These are phyloP conservation scores for Ophioderma brevispina DNA, from an alignment of 35 echinoderm and acorn worm genomes.

Conservation along the genomic window DNA sequence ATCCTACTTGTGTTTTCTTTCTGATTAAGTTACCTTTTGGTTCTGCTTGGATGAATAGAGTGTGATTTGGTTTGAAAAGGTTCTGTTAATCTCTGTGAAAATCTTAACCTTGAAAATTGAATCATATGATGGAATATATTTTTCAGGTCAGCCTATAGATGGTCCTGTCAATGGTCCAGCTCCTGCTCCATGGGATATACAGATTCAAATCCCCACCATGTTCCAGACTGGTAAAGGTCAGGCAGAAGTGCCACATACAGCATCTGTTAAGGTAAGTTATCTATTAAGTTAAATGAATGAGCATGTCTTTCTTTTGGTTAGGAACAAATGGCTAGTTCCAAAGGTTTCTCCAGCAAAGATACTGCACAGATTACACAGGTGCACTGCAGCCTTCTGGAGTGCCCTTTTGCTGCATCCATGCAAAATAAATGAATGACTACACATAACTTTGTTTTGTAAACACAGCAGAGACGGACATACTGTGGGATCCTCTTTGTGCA, in stretches of 20 bases:
- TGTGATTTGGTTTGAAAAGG: background rate
- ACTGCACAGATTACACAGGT: too few species aligned
- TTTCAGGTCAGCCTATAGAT: slow-evolving; percentile 86
- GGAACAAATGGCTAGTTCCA: too few species aligned
- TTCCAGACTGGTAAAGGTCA: slow-evolving; percentile 62
- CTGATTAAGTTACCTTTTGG: background rate
- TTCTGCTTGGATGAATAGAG: background rate
- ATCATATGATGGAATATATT: background rate
- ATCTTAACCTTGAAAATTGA: too few species aligned
- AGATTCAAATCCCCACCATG: slow-evolving; percentile 42
- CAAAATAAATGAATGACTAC: too few species aligned
- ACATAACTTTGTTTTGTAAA: too few species aligned
- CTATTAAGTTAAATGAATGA: too few species aligned
- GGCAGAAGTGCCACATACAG: slow-evolving; percentile 88
- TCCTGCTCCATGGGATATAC: slow-evolving; percentile 85
- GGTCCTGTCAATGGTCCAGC: slow-evolving; percentile 85
- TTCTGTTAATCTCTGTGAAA: too few species aligned
- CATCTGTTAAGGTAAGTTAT: slow-evolving; percentile 85
- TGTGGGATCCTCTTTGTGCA: too few species aligned
- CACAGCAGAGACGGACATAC: too few species aligned
- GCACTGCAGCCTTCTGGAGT: background rate
- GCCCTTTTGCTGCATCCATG: too few species aligned
- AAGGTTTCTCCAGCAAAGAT: too few species aligned
- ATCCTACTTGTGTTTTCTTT: background rate
- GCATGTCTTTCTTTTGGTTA: too few species aligned